Percentiles rank a stretch among this genome's conserved stretches.
Conservation (phyloP, 2,797 vertebrate species). For the Fundulus diaphanus region DNA sequence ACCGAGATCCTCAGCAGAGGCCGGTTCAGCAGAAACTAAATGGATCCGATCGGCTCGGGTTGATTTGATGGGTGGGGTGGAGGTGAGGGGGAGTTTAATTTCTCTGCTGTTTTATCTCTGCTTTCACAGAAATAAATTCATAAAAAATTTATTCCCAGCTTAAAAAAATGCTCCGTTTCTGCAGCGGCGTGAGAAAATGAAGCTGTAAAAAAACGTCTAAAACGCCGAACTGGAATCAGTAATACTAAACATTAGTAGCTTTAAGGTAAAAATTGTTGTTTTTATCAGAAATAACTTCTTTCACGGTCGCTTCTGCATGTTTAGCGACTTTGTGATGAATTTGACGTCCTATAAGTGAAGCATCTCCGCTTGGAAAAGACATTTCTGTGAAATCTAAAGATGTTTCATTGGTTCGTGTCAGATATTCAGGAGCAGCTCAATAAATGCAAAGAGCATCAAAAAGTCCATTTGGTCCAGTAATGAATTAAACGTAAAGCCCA, state of each 20-base stretch:
- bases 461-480: background rate
- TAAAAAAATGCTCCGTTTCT: background rate
- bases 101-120: background rate
- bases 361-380: background rate
- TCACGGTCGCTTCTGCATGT: too few species aligned
- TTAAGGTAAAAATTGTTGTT: too few species aligned
- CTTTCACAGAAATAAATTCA: too few species aligned
- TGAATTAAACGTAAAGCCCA: background rate
- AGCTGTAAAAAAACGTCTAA: background rate
- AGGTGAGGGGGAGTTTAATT: constrained; percentile 21
- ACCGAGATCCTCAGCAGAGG: constrained; percentile 45
- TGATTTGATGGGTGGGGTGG: constrained; percentile 31
- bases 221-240: too few species aligned
- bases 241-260: background rate
- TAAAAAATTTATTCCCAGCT: too few species aligned
- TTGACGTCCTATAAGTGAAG: background rate
- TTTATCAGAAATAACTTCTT: too few species aligned
- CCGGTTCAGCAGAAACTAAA: constrained; percentile 71
- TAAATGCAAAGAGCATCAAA: background rate
- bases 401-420: background rate
- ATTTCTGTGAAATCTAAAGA: background rate
- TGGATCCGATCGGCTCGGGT: constrained; percentile 63
- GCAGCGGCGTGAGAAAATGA: too few species aligned
- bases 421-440: too few species aligned
- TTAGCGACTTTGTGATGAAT: background rate